A percentile compares a stretch with the other conserved stretches of the same genome.
phyloP scores from a whole-genome alignment of 2,888 invertebrate genomes.

The Nipponacmea schrenckii region DNA sequence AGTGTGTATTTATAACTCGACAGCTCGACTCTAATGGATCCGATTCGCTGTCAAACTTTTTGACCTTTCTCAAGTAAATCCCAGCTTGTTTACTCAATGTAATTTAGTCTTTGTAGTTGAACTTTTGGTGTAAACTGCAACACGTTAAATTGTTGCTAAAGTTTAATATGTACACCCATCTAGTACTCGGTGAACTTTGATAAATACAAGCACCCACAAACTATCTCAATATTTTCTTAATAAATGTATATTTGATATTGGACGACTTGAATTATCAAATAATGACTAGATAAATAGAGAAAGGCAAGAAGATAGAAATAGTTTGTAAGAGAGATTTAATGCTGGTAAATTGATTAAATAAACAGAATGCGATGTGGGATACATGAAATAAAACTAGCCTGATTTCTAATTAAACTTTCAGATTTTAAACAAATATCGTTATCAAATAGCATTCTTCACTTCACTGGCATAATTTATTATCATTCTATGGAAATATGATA shows the following conservation, averaged over 20 bases:
- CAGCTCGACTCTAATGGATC: neutral
- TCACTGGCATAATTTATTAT: no score
- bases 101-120: slow-evolving; percentile 9
- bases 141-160: neutral
- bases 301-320: no score
- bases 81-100: neutral
- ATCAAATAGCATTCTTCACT: no score
- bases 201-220: neutral
- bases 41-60: slow-evolving; percentile 4
- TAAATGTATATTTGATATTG: slow-evolving; percentile 5
- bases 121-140: slow-evolving; percentile 7
- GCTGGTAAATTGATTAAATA: no score
- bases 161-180: slow-evolving; percentile 3
- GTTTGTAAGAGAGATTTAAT: no score
- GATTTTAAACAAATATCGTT: no score
- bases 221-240: neutral
- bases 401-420: no score
- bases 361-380: no score
- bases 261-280: slow-evolving; percentile 4
- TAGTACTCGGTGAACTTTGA: neutral
- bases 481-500: no score
- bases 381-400: no score
- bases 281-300: neutral
- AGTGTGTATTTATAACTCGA: neutral
- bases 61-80: slow-evolving; percentile 8